Evolutionary conservation across 2,113 vertebrate genomes (phyloP), one percentile per base, ranked within the genome.

Genomic region (Pteronura brasiliensis): DNA sequence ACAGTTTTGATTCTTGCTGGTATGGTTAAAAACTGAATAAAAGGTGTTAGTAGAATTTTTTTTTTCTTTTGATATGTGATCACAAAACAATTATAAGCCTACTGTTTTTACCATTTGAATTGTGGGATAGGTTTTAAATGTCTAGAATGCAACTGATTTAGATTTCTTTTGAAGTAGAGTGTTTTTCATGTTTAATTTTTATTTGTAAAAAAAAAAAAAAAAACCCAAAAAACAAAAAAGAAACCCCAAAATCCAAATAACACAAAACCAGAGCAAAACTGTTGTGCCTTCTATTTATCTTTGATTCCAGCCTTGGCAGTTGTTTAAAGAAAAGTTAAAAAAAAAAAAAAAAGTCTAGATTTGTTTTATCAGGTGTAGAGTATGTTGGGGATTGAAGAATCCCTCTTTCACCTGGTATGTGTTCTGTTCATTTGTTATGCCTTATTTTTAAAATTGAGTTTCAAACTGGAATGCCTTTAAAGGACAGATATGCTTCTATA

Each of bases 221-320:
- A 85, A 49, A 98, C 98, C 98, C 96, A 88, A 81, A 99, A 98
- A 98, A 99, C 98, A 98, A 98, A 42, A 99, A 98, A 98, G 72
- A 44, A 74, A 14, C 8, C 42, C 77, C 76, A 6, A 90, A 96
- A 96, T 95, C 81, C 2, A 20, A 72, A 92, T 81, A 97, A 96
- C 93, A 95, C n/a, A 97, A 96, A 97, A 98, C 94, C 84, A 98
- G 98, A 99, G 98, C 98, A 98, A 99, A 99, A 99, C 99, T 99
- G 98, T 99, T 99, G 99, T 99, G 99, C 99, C 99, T 99, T 99
- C 99, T 99, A 99, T 99, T 99, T 99, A 99, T 99, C 99, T 99
- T 98, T 98, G 98, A 99, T 98, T 99, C 98, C 98, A 98, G 98
- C 98, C 98, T 99, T 99, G 98, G 98, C 98, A 98, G 98, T 98